Evolutionary conservation across 1,140 invertebrate genomes (phyloP).

Genomic region (Calosoma granatense): DNA sequence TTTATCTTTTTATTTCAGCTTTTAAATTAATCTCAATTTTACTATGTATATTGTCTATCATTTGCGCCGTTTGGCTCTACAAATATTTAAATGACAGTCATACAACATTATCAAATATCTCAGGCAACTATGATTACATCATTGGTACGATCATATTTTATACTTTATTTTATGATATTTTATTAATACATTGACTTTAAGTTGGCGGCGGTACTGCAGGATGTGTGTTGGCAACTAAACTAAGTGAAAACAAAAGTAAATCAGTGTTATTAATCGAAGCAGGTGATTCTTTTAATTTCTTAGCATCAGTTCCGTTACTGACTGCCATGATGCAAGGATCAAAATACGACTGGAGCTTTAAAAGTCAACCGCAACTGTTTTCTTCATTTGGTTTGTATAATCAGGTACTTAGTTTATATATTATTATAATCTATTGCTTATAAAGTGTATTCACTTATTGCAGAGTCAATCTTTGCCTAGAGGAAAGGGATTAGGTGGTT

Average conservation of each 20-base stretch:
- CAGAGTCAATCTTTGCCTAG: conserved; percentile 50
- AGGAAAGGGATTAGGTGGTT: conserved; percentile 58
- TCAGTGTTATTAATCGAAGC: conserved; percentile 60
- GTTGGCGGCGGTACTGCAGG: conserved; percentile 76
- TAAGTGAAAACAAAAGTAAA: conserved; percentile 46
- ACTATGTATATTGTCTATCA: background rate
- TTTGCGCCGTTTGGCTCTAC: background rate
- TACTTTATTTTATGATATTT: no score
- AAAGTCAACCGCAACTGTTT: conserved; percentile 47
- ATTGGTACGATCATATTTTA: background rate
- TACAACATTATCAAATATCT: background rate
- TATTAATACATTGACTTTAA: no score
- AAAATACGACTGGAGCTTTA: conserved; percentile 52
- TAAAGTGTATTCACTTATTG: conserved; percentile 15
- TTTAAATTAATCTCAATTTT: background rate
- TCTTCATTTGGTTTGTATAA: conserved; percentile 51
- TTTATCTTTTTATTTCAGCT: background rate
- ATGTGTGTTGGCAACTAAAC: conserved; percentile 59
- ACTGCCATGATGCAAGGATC: conserved; percentile 54
- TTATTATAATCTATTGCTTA: conserved; percentile 3
- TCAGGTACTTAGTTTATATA: conserved; percentile 32
- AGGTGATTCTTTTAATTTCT: conserved; percentile 40
- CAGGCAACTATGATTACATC: no score
- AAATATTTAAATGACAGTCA: background rate
- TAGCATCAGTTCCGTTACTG: conserved; percentile 47